Evolutionary conservation across 2,113 vertebrate genomes (phyloP).

Genomic region (Poeciliopsis turrubarensis): DNA sequence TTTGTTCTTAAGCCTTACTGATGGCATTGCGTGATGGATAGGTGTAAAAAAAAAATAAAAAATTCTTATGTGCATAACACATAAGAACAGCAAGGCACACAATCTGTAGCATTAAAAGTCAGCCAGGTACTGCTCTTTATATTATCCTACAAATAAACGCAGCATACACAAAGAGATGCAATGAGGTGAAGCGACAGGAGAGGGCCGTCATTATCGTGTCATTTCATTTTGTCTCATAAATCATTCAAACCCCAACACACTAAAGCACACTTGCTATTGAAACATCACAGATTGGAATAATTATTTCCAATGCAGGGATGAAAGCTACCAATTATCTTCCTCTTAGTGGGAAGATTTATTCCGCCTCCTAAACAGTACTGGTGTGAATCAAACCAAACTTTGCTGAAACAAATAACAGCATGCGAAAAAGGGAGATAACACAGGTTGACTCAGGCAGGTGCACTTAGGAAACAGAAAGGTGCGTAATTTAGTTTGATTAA

Average conservation of each 20-base stretch:
- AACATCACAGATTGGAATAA: constrained; percentile 58
- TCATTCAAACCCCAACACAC: constrained; percentile 51
- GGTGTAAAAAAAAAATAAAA: neutral
- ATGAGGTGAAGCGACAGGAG: constrained; percentile 46
- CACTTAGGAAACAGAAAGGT: constrained; percentile 28
- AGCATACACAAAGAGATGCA: constrained; percentile 16
- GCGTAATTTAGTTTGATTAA: constrained; percentile 26
- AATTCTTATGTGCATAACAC: neutral
- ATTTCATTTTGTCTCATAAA: constrained; percentile 56
- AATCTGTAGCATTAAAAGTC: constrained; percentile 9
- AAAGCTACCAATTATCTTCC: constrained; percentile 74
- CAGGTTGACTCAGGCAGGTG: constrained; percentile 25
- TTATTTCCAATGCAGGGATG: constrained; percentile 55
- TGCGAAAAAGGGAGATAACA: constrained; percentile 13
- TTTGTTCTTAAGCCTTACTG: constrained; percentile 20
- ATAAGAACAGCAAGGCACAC: neutral
- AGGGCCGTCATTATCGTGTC: constrained; percentile 56
- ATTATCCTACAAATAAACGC: constrained; percentile 25
- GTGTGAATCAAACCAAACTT: constrained; percentile 50
- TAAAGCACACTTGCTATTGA: constrained; percentile 46
- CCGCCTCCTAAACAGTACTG: constrained; percentile 49
- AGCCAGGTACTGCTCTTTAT: constrained; percentile 19
- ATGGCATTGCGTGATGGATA: constrained; percentile 9
- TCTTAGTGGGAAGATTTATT: constrained; percentile 63
- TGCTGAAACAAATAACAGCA: constrained; percentile 28